Conservation (phyloP, 92 coral and sea anemone genomes). For the Blastomussa wellsi region DNA sequence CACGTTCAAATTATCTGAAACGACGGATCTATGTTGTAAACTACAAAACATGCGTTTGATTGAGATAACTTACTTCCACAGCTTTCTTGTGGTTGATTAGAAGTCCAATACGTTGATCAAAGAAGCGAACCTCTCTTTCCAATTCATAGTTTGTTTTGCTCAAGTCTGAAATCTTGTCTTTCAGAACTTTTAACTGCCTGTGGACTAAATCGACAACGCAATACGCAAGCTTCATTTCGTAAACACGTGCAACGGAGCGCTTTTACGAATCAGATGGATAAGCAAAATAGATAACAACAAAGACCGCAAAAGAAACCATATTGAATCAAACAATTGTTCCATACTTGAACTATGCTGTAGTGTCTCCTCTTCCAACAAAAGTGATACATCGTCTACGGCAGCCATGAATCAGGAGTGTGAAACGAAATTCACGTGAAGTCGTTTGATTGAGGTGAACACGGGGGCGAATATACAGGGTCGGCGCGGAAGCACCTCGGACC, state of each 20-base stretch:
- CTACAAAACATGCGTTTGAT: not conserved
- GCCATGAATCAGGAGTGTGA: conserved; percentile 10
- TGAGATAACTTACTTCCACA: conserved; percentile 74
- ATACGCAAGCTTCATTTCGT: not conserved
- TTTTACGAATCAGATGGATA: not conserved
- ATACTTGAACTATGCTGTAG: conserved; percentile 30
- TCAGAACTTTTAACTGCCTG: conserved; percentile 78
- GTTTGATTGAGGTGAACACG: conserved; percentile 19
- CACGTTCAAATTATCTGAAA: not conserved
- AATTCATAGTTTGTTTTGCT: conserved; percentile 95
- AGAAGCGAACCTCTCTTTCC: conserved; percentile 91
- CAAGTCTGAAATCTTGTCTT: conserved; percentile 86
- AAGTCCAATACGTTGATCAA: conserved; percentile 95
- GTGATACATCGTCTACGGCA: conserved; percentile 23
- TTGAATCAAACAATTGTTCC: conserved; percentile 17
- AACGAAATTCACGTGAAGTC: not conserved
- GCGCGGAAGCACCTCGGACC: conserved; percentile 7
- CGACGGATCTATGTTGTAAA: not conserved
- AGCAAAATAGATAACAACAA: not conserved
- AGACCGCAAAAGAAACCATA: conserved; percentile 2
- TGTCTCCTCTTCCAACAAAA: conserved; percentile 27
- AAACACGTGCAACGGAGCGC: conserved; percentile 14
- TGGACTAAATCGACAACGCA: conserved; percentile 66
- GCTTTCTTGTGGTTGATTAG: conserved; percentile 94
- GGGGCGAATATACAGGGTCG: conserved; percentile 1